These are phyloP conservation scores for Camptogramma bilineatum DNA, from an alignment of 2,888 invertebrate genomes.

Conservation along the genomic window DNA sequence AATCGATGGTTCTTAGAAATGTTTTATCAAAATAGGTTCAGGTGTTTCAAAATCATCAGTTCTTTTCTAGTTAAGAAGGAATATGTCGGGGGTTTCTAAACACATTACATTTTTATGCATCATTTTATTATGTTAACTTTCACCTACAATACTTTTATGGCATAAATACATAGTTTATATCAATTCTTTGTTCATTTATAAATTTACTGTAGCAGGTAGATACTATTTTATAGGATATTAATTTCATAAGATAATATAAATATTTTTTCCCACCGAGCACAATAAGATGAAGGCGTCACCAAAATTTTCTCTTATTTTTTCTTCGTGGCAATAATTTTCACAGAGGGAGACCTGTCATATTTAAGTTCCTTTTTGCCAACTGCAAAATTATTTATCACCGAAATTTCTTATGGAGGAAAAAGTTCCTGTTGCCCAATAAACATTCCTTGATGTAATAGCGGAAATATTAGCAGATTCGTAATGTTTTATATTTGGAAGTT, in stretches of 20 bases:
- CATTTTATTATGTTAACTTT: no score
- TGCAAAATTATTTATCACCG: conserved; percentile 34
- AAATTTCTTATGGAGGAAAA: conserved; percentile 35
- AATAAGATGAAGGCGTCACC: conserved; percentile 14
- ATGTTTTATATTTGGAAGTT: neutral
- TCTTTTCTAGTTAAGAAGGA: no score
- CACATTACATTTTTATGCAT: no score
- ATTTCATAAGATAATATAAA: neutral
- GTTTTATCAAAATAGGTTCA: no score
- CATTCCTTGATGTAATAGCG: conserved; percentile 1
- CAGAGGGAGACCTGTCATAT: conserved; percentile 36
- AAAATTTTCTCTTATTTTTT: conserved; percentile 23
- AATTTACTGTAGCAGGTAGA: no score
- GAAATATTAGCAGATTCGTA: neutral
- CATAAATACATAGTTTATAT: no score
- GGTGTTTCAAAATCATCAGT: no score
- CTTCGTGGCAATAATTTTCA: conserved; percentile 27
- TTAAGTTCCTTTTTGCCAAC: conserved; percentile 38
- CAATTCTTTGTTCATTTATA: no score
- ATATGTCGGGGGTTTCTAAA: no score
- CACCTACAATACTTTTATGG: no score
- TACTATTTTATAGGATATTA: neutral
- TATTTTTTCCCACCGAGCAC: conserved; percentile 3
- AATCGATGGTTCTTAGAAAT: no score
- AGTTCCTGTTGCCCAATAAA: conserved; percentile 7